These are phyloP conservation scores for Chinchilla lanigera DNA, from an alignment of 2,113 vertebrate species.

Conservation along the genomic window DNA sequence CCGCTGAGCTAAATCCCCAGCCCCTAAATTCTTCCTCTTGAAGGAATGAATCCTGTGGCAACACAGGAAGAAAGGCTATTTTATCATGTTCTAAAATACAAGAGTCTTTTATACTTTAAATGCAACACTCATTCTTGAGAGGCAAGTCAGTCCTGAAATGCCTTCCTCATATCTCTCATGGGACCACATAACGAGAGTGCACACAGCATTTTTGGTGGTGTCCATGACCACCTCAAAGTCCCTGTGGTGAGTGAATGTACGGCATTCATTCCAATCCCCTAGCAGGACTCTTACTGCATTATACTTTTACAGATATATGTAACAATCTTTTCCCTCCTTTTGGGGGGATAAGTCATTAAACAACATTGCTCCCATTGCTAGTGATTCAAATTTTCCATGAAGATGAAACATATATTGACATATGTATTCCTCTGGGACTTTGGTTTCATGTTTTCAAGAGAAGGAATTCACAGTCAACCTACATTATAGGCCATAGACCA, in stretches of 20 bases:
- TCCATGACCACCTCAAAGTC: not conserved
- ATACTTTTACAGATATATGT: constrained; percentile 9
- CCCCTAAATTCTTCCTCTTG: constrained; percentile 10
- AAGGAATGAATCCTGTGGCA: constrained; percentile 14
- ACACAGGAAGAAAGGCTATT: constrained; percentile 37
- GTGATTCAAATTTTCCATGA: constrained; percentile 36
- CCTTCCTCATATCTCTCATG: not conserved
- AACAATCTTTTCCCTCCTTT: constrained; percentile 22
- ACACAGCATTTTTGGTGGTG: not conserved
- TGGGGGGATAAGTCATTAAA: not conserved
- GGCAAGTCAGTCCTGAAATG: not conserved
- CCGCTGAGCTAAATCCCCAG: too few species aligned
- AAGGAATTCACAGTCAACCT: constrained; percentile 50
- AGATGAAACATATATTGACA: not conserved
- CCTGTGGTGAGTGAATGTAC: not conserved
- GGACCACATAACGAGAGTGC: not conserved
- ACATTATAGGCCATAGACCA: not conserved
- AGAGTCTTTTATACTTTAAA: not conserved
- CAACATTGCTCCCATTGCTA: not conserved
- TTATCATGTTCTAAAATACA: not conserved
- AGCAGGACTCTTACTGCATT: not conserved
- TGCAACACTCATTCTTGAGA: not conserved
- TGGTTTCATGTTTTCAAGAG: constrained; percentile 33
- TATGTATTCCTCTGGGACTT: not conserved
- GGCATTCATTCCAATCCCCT: not conserved